A percentile compares a stretch with the other conserved stretches of the same genome.
Evolutionary conservation across 2,797 vertebrate species (phyloP).

Genomic region (Cyclura pinguis): DNA sequence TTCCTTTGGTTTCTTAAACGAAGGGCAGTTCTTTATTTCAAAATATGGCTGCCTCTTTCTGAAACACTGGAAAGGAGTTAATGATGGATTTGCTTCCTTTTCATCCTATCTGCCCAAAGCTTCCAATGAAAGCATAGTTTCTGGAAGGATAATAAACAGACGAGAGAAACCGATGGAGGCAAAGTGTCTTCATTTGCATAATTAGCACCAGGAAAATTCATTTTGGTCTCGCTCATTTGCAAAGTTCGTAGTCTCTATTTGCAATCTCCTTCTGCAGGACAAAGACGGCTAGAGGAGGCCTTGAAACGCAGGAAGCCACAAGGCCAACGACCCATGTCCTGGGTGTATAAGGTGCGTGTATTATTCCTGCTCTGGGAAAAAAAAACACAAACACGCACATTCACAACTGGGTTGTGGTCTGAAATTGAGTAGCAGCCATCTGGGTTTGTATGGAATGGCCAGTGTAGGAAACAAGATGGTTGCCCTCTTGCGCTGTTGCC

Average conservation of each 20-base stretch:
- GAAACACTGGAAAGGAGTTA: not conserved
- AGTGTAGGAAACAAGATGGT: not conserved
- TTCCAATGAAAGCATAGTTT: not conserved
- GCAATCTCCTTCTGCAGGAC: slow-evolving; percentile 70
- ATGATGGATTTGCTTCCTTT: not conserved
- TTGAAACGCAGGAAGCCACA: slow-evolving; percentile 79
- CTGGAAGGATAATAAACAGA: not conserved
- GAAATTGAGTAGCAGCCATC: not conserved
- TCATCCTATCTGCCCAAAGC: too few species aligned
- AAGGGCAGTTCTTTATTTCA: not conserved
- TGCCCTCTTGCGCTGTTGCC: not conserved
- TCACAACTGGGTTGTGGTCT: not conserved
- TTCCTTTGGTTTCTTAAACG: too few species aligned
- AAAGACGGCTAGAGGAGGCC: slow-evolving; percentile 85
- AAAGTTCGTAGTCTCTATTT: too few species aligned
- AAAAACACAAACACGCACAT: too few species aligned
- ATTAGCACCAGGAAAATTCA: not conserved
- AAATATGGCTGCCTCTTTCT: not conserved
- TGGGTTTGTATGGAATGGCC: too few species aligned
- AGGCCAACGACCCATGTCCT: slow-evolving; percentile 68
- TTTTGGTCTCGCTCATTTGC: too few species aligned
- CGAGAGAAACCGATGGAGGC: not conserved
- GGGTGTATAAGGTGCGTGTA: slow-evolving; percentile 82
- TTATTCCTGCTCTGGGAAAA: not conserved
- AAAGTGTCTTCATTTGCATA: too few species aligned